Percentiles rank a stretch among this genome's conserved stretches.
phyloP scores from a whole-genome alignment of 2,797 vertebrate genomes.

The Pangasius krempfi region DNA sequence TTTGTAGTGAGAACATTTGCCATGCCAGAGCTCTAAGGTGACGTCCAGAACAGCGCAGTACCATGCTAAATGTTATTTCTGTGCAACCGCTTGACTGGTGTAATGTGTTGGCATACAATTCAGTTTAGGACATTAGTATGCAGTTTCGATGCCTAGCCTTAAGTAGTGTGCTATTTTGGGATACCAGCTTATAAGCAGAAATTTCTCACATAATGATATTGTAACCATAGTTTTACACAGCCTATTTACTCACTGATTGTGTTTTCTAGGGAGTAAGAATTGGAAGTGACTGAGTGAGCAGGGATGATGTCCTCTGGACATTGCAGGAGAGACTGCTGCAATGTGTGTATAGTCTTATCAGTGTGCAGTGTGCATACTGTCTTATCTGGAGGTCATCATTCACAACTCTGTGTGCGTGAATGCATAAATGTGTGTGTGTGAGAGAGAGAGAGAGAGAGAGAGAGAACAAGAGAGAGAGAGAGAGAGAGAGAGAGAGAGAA shows the following conservation, averaged over 20 bases:
- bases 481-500: no score
- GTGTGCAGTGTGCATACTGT: constrained; percentile 12
- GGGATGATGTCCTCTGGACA: constrained; percentile 50
- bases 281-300: neutral
- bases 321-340: constrained; percentile 43
- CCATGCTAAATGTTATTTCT: neutral
- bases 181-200: neutral
- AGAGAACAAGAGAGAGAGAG: neutral
- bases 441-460: neutral
- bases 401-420: constrained; percentile 27
- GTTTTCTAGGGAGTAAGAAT: neutral
- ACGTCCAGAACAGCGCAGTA: neutral
- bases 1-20: neutral
- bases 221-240: neutral
- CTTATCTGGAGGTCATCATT: constrained; percentile 54
- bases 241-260: neutral
- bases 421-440: constrained; percentile 5
- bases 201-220: neutral
- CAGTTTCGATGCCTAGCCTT: neutral
- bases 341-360: constrained; percentile 24
- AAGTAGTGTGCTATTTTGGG: neutral
- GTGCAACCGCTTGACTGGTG: neutral
- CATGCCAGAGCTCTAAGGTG: neutral
- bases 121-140: neutral
- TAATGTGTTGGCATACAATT: neutral